Percentiles rank a stretch among this genome's conserved stretches.
These are phyloP conservation scores for Sinocyclocheilus maitianheensis DNA, from an alignment of 2,113 vertebrate species.

Conservation along the genomic window DNA sequence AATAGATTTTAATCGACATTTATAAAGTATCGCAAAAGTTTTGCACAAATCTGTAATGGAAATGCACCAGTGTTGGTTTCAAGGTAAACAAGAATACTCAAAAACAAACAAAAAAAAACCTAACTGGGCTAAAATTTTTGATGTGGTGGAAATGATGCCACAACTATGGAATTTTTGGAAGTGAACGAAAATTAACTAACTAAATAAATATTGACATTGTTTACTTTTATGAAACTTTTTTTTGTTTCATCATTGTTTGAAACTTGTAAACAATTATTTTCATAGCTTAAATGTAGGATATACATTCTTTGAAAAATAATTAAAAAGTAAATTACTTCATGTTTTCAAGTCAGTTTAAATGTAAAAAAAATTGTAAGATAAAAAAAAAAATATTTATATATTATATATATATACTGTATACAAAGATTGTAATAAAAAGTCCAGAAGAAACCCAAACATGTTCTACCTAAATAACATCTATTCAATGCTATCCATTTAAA, in stretches of 20 bases:
- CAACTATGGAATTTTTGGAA: background rate
- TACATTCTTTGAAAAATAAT: background rate
- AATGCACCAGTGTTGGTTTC: no score
- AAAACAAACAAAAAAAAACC: background rate
- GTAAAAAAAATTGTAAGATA: background rate
- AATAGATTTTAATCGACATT: no score
- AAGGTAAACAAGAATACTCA: background rate
- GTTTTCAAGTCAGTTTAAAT: background rate
- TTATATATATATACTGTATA: background rate
- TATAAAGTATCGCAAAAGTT: no score
- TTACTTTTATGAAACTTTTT: background rate
- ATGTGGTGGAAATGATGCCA: background rate
- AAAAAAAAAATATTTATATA: no score
- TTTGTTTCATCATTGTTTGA: background rate
- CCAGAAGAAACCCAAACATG: background rate
- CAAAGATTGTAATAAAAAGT: background rate
- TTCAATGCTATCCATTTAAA: background rate
- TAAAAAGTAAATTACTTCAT: background rate
- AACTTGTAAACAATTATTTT: background rate
- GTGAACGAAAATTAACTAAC: no score
- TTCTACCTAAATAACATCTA: background rate
- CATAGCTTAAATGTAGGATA: background rate
- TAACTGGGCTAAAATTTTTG: background rate
- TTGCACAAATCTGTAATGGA: no score
- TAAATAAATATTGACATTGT: no score